Conservation (phyloP, 2,113 vertebrate species). For the Takifugu bimaculatus region DNA sequence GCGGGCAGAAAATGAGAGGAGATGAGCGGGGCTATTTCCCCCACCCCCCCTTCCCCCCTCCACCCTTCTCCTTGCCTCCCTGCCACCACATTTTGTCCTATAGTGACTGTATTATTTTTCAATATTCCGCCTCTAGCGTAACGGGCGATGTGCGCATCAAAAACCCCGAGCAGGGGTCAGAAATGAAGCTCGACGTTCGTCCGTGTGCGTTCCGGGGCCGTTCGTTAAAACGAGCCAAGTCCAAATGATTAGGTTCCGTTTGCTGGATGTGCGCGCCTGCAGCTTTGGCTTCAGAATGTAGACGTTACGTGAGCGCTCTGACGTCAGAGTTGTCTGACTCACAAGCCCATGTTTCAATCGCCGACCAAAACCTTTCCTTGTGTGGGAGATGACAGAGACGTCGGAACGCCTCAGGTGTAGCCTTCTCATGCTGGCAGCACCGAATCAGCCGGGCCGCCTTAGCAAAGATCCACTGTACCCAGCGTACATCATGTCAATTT, state of each 20-base stretch:
- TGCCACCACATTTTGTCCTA: constrained; percentile 68
- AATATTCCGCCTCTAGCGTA: constrained; percentile 27
- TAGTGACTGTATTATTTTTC: constrained; percentile 59
- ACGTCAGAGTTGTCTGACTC: neutral
- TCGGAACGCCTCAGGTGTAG: neutral
- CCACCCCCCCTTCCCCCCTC: constrained; percentile 49
- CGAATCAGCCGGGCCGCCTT: constrained; percentile 45
- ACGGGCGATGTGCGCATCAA: constrained; percentile 1
- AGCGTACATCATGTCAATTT: constrained; percentile 41
- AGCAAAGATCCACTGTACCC: constrained; percentile 32
- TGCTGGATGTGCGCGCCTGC: too few relatives aligned
- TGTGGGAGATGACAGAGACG: too few relatives aligned
- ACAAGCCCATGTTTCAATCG: neutral
- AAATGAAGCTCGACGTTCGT: neutral
- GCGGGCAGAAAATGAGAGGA: constrained; percentile 73
- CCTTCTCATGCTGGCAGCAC: constrained; percentile 22
- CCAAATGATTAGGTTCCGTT: neutral
- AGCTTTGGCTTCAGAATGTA: too few relatives aligned
- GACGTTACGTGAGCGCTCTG: neutral
- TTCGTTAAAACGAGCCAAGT: constrained; percentile 15
- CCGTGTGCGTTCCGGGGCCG: neutral
- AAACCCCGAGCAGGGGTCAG: constrained; percentile 7
- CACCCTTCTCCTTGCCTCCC: constrained; percentile 45
- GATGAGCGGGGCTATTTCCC: constrained; percentile 76
- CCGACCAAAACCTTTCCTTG: neutral